phyloP scores from a whole-genome alignment of 2,888 invertebrate species.

The Drosophila limbata region DNA sequence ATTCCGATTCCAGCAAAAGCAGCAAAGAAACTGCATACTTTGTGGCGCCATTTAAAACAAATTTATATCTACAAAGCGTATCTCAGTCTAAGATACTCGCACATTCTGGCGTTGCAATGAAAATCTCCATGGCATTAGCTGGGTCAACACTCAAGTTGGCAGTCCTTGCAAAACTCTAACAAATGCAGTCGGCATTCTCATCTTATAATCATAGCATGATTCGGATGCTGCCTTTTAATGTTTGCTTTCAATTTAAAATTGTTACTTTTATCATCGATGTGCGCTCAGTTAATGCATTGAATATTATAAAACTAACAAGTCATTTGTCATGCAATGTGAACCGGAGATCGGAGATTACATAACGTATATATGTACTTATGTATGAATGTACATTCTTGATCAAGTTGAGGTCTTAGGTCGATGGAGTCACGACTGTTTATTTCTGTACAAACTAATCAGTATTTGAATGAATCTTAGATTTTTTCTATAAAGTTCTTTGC shows the following conservation, averaged over 20 bases:
- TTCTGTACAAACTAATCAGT: neutral
- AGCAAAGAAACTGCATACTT: constrained; percentile 26
- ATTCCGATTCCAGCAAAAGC: constrained; percentile 25
- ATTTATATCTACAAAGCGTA: constrained; percentile 28
- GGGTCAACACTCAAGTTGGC: neutral
- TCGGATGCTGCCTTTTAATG: neutral
- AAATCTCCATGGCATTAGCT: constrained; percentile 11
- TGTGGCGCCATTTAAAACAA: constrained; percentile 48
- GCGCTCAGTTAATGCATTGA: neutral
- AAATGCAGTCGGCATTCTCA: neutral
- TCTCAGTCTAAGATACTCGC: constrained; percentile 3
- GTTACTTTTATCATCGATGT: neutral
- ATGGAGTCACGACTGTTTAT: neutral
- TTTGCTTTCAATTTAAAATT: constrained; percentile 7
- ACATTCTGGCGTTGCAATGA: constrained; percentile 11
- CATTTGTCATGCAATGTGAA: neutral
- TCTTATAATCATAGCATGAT: neutral
- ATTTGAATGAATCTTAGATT: neutral
- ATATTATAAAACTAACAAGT: neutral
- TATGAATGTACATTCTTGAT: neutral
- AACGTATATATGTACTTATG: too few relatives aligned
- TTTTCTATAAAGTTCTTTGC: too few relatives aligned
- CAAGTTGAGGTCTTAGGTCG: neutral
- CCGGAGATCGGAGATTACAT: neutral
- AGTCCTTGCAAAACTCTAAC: neutral